phyloP scores from a whole-genome alignment of 2,888 invertebrate genomes.

The Ophraella communa region DNA sequence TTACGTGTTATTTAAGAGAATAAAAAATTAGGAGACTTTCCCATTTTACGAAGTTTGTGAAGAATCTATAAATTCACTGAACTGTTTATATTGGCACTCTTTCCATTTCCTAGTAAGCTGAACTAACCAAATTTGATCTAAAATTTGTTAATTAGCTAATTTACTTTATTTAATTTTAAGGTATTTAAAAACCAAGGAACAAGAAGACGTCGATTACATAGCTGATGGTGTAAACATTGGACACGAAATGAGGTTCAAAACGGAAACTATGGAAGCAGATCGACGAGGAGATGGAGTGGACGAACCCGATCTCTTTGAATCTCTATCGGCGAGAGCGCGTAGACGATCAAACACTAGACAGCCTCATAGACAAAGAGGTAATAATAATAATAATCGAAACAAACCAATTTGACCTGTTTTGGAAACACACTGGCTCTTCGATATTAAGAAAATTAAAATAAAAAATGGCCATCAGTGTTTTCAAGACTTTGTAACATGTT shows the following conservation, averaged over 20 bases:
- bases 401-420: background rate
- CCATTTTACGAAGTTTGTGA: no score
- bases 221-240: slow-evolving; percentile 82
- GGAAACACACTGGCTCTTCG: no score
- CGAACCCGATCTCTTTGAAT: slow-evolving; percentile 76
- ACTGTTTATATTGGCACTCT: no score
- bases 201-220: slow-evolving; percentile 83
- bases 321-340: slow-evolving; percentile 77
- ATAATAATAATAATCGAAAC: no score
- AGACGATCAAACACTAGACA: slow-evolving; percentile 57
- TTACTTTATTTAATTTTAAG: slow-evolving; percentile 40
- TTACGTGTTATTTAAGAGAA: no score
- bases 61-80: no score
- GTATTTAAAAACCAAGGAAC: slow-evolving; percentile 76
- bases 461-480: no score
- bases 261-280: slow-evolving; percentile 83
- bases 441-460: no score
- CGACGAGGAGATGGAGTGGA: slow-evolving; percentile 71
- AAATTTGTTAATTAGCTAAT: background rate
- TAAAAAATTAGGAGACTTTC: no score
- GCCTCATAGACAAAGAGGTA: slow-evolving; percentile 64
- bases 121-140: no score
- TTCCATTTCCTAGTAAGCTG: no score
- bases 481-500: no score
- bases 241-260: slow-evolving; percentile 81